Evolutionary conservation across 2,113 vertebrate genomes (phyloP), one percentile per base, ranked within the genome.

Genomic region (Euleptes europaea): DNA sequence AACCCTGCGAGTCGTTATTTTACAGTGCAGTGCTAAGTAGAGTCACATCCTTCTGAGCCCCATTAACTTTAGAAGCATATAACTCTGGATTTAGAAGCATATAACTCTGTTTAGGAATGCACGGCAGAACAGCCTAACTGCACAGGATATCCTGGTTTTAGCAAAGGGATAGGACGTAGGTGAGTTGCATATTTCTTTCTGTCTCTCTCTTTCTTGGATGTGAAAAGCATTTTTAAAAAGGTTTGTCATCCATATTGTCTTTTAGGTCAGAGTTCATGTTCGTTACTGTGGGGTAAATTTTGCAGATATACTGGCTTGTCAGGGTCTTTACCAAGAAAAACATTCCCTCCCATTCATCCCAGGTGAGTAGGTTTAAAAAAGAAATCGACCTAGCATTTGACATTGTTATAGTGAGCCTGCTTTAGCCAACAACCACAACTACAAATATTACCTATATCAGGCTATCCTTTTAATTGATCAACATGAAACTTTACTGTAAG

Each of bases 261-360:
- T 84, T 38, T 54, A 95, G 93, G 91, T 95, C 88, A 89, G 93
- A 38, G 88, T 92, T 63, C 76, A 67, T 63, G 66, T 94, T 38
- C 88, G 82, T 84, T 93, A 91, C 85, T 92, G 88, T 11, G 76
- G 92, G 1, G 69, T 96, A 87, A 94, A 94, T 89, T 95, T 95
- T 92, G 92, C 86, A 17, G 92, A 92, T 54, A 90, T 89, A 74
- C 89, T 95, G 84, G 65, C 84, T 71, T 95, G 93, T 63, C 80
- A 23, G 49, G 93, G 91, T 67, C 84, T 92, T 2, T 95, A 94
- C 88, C 92, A 93, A 81, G 85, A 94, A 74, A 94, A 40, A 26
- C 78, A 66, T 9, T 8, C 28, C 3, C 81, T 92, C 57, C 94
- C 94, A 26, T 94, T 96, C 84, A 92, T 1, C 66, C 91, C 94